Evolutionary conservation across 2,888 invertebrate genomes (phyloP).

Genomic region (Cryptosula pallasiana): DNA sequence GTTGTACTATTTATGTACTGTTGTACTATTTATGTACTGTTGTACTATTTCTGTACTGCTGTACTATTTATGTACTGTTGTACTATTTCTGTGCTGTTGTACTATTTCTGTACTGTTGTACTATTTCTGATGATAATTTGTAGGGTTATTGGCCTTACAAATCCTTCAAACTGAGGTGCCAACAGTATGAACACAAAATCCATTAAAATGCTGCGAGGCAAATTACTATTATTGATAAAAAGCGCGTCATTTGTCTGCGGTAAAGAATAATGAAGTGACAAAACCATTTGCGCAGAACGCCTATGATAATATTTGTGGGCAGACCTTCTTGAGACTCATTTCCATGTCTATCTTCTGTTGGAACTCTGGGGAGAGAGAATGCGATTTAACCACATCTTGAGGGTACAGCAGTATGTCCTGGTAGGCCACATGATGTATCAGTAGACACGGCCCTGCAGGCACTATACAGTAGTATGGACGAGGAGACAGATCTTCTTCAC

Average conservation of each 20-base stretch:
- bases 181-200: too few species aligned
- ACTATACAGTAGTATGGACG: slow-evolving; percentile 15
- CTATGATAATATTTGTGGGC: not conserved
- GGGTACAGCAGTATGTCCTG: not conserved
- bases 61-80: too few species aligned
- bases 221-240: too few species aligned
- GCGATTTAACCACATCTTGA: not conserved
- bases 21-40: too few species aligned
- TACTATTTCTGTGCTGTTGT: too few species aligned
- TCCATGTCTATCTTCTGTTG: slow-evolving; percentile 6
- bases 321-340: slow-evolving; percentile 1
- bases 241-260: not conserved
- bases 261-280: not conserved
- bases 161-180: too few species aligned
- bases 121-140: too few species aligned
- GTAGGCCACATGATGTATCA: slow-evolving; percentile 3
- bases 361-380: not conserved
- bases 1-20: too few species aligned
- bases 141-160: too few species aligned
- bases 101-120: too few species aligned
- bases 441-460: not conserved
- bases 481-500: not conserved
- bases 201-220: too few species aligned
- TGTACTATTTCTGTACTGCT: too few species aligned
- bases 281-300: not conserved